These are phyloP conservation scores for Poeciliopsis occidentalis DNA, from an alignment of 2,113 vertebrate genomes.

Conservation along the genomic window DNA sequence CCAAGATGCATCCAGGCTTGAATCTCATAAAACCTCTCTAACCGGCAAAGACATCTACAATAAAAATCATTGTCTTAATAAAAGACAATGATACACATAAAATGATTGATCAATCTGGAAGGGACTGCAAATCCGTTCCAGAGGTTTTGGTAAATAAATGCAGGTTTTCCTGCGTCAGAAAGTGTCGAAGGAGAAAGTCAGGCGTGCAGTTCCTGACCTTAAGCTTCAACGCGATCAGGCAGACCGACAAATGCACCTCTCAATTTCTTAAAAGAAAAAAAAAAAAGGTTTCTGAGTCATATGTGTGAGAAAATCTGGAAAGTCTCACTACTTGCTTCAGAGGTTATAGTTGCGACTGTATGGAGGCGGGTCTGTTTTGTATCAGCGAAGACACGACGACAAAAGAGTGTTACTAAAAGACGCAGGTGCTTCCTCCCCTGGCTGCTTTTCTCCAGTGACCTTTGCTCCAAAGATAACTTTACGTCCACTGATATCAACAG, in stretches of 20 bases:
- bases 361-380: not conserved
- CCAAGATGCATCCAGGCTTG: not conserved
- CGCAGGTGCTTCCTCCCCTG: conserved; percentile 67
- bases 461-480: conserved; percentile 39
- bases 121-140: not conserved
- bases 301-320: not conserved
- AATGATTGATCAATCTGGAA: not conserved
- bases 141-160: not conserved
- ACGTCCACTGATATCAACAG: conserved; percentile 36
- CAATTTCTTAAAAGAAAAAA: not conserved
- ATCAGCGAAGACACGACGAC: not conserved
- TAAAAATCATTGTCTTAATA: not conserved
- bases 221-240: not conserved
- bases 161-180: not conserved
- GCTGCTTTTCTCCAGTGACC: conserved; percentile 42
- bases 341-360: not conserved
- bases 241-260: not conserved
- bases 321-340: not conserved
- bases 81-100: not conserved
- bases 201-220: not conserved
- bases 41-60: not conserved
- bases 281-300: not conserved
- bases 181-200: not conserved
- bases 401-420: conserved; percentile 13
- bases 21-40: no score